Evolutionary conservation across 2,113 vertebrate species (phyloP).

Genomic region (Caracal caracal): DNA sequence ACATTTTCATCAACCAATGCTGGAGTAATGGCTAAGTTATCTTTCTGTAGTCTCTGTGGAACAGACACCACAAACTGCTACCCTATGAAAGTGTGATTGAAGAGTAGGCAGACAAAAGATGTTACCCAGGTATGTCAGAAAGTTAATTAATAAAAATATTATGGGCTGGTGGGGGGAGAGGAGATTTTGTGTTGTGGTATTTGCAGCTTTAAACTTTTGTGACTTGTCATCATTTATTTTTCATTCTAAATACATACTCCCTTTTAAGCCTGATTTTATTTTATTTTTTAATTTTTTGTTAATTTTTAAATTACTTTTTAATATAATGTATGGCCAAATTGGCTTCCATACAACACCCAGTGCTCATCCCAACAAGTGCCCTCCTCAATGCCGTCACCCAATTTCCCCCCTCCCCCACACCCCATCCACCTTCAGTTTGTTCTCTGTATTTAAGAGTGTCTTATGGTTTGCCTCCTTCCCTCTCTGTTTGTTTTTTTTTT

Average conservation of each 20-base stretch:
- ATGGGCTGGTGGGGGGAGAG: not conserved
- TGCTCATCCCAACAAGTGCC: no score
- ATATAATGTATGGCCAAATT: no score
- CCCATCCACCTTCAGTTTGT: no score
- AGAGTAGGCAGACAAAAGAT: not conserved
- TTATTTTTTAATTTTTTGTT: no score
- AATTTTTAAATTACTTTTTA: no score
- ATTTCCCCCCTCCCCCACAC: no score
- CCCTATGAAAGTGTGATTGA: not conserved
- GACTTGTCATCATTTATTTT: not conserved
- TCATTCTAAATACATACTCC: not conserved
- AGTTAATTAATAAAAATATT: not conserved
- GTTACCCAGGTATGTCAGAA: not conserved
- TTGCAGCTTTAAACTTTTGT: not conserved
- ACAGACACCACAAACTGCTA: not conserved
- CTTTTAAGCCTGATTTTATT: not conserved
- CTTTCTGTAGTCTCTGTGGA: not conserved
- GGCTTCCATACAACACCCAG: no score
- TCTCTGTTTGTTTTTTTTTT: no score
- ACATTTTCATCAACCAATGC: not conserved
- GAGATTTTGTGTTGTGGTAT: not conserved
- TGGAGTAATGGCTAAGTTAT: not conserved
- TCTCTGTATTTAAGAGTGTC: no score
- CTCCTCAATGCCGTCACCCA: no score
- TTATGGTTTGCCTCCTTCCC: no score